Evolutionary conservation across 2,113 vertebrate species (phyloP).

Genomic region (Eretmodus cyanostictus): DNA sequence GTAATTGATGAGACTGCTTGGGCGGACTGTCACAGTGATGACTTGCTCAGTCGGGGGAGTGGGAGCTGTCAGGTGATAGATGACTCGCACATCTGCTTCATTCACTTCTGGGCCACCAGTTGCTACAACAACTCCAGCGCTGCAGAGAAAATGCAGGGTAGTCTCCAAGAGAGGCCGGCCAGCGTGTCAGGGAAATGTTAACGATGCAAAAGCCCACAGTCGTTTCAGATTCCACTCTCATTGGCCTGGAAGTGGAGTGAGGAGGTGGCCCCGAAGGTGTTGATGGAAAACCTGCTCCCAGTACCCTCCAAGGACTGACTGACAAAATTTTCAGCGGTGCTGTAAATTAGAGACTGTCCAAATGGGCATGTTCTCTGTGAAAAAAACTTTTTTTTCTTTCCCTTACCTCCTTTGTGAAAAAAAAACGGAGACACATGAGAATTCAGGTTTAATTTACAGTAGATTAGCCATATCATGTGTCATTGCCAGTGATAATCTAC

Average conservation of each 20-base stretch:
- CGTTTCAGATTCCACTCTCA: constrained; percentile 65
- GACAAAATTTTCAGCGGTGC: constrained; percentile 43
- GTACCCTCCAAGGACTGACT: constrained; percentile 27
- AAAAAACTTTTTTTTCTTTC: neutral
- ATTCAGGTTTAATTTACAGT: constrained; percentile 39
- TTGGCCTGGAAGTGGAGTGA: constrained; percentile 44
- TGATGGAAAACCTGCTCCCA: constrained; percentile 53
- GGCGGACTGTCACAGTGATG: constrained; percentile 78
- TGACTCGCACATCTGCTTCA: constrained; percentile 83
- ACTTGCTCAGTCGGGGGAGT: constrained; percentile 79
- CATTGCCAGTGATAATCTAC: constrained; percentile 22
- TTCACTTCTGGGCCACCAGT: constrained; percentile 80
- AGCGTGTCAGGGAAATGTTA: constrained; percentile 80
- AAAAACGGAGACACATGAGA: neutral
- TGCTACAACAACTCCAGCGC: constrained; percentile 81
- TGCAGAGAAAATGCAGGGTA: constrained; percentile 80
- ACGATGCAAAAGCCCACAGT: constrained; percentile 78
- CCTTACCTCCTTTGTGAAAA: neutral
- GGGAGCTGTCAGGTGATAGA: constrained; percentile 80
- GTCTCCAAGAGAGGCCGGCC: constrained; percentile 76
- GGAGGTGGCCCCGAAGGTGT: constrained; percentile 31
- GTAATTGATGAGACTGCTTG: constrained; percentile 67
- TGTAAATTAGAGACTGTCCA: neutral
- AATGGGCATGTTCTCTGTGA: neutral
- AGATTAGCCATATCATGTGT: constrained; percentile 44